Conservation (phyloP, 2,113 vertebrate genomes). For the Pangasianodon hypophthalmus region DNA sequence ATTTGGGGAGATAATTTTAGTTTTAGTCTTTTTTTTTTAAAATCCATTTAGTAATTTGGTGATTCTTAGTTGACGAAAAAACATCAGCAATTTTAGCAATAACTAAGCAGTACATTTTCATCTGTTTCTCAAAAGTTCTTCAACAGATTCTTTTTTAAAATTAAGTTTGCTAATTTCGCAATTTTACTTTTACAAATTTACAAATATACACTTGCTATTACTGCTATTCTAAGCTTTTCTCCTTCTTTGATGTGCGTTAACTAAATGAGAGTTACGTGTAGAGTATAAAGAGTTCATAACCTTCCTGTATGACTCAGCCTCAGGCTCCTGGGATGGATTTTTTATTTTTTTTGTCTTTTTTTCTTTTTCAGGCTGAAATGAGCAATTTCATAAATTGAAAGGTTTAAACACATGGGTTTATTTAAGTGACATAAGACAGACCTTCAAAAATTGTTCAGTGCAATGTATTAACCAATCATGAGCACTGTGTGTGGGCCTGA, state of each 20-base stretch:
- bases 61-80: neutral
- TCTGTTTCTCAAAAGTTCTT: neutral
- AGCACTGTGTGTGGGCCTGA: slow-evolving; percentile 1
- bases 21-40: neutral
- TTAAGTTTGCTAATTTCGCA: neutral
- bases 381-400: neutral
- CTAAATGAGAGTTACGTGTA: neutral
- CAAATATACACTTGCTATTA: neutral
- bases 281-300: neutral
- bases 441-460: neutral
- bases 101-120: neutral
- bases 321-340: neutral
- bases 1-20: neutral
- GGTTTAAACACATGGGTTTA: neutral
- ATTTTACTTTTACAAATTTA: neutral
- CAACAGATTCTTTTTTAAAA: neutral
- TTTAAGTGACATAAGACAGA: neutral
- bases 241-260: neutral
- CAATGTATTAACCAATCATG: neutral
- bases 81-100: neutral
- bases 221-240: neutral
- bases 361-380: neutral
- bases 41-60: neutral
- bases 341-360: neutral
- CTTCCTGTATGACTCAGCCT: neutral